Evolutionary conservation across 2,888 invertebrate species (phyloP), one percentile per base, ranked within the genome.

Genomic region (Phortica magna): DNA sequence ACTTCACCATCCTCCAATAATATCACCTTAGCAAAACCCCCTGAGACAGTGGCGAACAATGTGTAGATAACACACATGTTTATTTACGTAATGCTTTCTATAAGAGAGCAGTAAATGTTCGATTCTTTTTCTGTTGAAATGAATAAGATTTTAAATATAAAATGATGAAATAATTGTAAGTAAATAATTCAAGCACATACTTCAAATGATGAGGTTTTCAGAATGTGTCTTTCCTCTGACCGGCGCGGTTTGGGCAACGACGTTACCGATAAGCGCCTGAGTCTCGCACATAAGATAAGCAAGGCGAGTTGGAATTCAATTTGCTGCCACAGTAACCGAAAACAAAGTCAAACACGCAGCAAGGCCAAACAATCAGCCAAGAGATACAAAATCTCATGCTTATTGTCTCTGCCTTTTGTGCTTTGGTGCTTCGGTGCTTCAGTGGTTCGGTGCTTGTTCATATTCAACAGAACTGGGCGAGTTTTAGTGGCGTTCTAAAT

Each of bases 401-500:
- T 14, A 48, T 48, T 48, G 31, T 31, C 31, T 31, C 31, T 31
- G 31, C 31, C 31, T 31, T 31, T 31, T 31, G 31, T 31, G 31
- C 31, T 31, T 2, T 4, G 31, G 31, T 0, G 0, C 31, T n/a
- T n/a, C n/a, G n/a, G n/a, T n/a, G n/a, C n/a, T n/a, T n/a, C n/a
- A n/a, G n/a, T n/a, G n/a, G n/a, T 48, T 1, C 48, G 14, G 0
- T 12, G 48, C 48, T 48, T 14, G 14, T 48, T 14, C 9, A 9
- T 48, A 48, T 48, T 48, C n/a, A 17, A 17, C 17, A 12, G 48
- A 48, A 48, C 48, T 67, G 41, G 39, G n/a, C 41, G 17, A 77
- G 76, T 78, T 78, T 76, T 73, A 76, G 76, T 80, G 80, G 79
- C 77, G 82, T 81, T 87, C 85, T 87, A 85, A 85, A 85, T 82